Evolutionary conservation across 2,888 invertebrate species (phyloP).

Genomic region (Ditula angustiorana): DNA sequence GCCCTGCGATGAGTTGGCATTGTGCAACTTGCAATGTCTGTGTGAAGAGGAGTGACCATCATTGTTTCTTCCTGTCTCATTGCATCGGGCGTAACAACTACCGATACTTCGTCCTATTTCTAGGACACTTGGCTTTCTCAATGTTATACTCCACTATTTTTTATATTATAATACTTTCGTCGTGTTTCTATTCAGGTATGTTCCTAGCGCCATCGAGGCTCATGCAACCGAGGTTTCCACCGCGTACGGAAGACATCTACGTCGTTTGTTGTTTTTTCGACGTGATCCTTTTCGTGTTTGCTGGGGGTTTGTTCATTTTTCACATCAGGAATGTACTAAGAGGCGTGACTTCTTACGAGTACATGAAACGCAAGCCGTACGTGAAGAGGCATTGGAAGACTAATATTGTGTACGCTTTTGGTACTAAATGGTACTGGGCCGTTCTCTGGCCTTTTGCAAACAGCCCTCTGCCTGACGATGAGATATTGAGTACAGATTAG

Average conservation of each 20-base stretch:
- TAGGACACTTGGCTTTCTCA: background rate
- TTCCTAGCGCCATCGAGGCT: background rate
- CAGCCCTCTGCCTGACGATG: conserved; percentile 5
- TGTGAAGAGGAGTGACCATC: background rate
- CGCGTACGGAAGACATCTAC: background rate
- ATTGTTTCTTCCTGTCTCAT: background rate
- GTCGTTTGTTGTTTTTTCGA: background rate
- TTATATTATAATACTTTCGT: background rate
- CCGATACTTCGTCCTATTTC: background rate
- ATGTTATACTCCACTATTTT: background rate
- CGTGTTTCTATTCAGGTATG: background rate
- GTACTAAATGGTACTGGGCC: conserved; percentile 8
- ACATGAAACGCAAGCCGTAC: background rate
- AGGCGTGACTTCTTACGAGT: background rate
- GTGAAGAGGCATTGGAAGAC: conserved; percentile 3
- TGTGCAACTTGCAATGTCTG: background rate
- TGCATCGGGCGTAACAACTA: conserved; percentile 7
- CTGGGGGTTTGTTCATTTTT: background rate
- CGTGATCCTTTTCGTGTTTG: background rate
- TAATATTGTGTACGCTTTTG: background rate
- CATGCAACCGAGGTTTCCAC: background rate
- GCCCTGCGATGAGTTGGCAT: background rate
- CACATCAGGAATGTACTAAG: background rate
- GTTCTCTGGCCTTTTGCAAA: background rate
- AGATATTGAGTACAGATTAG: background rate